Percentiles rank a stretch among this genome's conserved stretches.
phyloP scores from a whole-genome alignment of 2,113 vertebrate genomes.

The Corythaeola cristata region DNA sequence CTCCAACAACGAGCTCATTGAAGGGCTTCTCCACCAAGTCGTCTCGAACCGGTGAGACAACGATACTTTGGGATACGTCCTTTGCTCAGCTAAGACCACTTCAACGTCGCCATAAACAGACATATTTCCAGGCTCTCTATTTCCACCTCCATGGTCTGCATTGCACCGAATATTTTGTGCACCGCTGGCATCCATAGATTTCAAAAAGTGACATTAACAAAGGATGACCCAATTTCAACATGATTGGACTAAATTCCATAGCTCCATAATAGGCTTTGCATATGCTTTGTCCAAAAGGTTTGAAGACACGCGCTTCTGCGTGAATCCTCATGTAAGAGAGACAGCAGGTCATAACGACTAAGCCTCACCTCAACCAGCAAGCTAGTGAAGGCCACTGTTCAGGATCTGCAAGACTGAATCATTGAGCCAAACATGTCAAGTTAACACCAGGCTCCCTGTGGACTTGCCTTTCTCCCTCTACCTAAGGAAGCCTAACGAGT shows the following conservation, averaged over 20 bases:
- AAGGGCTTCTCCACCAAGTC: background rate
- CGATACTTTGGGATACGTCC: background rate
- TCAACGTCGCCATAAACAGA: background rate
- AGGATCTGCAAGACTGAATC: background rate
- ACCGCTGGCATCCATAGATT: background rate
- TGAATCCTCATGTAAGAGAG: background rate
- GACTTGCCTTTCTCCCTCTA: background rate
- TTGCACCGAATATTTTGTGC: background rate
- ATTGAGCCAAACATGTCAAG: background rate
- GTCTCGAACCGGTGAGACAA: background rate
- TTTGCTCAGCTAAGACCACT: background rate
- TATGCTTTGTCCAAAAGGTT: background rate
- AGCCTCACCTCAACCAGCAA: background rate
- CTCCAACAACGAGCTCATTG: background rate
- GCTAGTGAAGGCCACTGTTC: background rate
- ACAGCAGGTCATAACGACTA: background rate
- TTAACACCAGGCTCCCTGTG: background rate
- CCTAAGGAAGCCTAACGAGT: background rate
- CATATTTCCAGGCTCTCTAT: background rate
- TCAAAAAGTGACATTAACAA: slow-evolving; percentile 28
- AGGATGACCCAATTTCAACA: slow-evolving; percentile 46
- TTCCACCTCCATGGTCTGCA: background rate
- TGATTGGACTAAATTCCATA: background rate
- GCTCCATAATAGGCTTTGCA: slow-evolving; percentile 14
- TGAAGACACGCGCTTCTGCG: accelerated